Percentiles rank a stretch among this genome's conserved stretches.
Evolutionary conservation across 2,113 vertebrate genomes (phyloP).

Genomic region (Zeus faber): DNA sequence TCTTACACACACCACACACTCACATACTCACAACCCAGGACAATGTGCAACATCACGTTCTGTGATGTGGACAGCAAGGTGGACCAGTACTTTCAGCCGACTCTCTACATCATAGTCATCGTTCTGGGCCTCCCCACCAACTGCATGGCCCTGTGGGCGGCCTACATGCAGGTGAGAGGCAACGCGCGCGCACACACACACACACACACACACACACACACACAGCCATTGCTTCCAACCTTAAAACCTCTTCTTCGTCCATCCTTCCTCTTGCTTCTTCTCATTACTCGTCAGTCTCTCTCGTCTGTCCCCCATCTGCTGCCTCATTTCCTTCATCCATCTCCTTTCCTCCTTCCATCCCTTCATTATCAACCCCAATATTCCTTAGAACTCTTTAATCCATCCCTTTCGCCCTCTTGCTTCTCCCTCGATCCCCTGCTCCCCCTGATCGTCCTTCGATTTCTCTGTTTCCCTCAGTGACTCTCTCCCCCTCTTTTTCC

Average conservation of each 20-base stretch:
- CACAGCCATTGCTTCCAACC: neutral
- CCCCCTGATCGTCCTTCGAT: too few relatives aligned
- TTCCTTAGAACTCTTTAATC: too few relatives aligned
- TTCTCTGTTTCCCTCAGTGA: too few relatives aligned
- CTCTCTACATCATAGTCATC: slow-evolving; percentile 87
- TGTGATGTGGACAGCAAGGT: slow-evolving; percentile 88
- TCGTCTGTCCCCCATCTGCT: too few relatives aligned
- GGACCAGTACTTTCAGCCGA: slow-evolving; percentile 88
- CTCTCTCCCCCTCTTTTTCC: neutral
- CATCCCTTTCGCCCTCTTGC: too few relatives aligned
- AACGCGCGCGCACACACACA: neutral
- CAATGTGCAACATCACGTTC: slow-evolving; percentile 83
- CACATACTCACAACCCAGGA: slow-evolving; percentile 37
- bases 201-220: neutral
- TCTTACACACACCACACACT: slow-evolving; percentile 2
- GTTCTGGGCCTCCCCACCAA: slow-evolving; percentile 86
- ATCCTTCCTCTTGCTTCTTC: too few relatives aligned
- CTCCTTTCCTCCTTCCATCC: too few relatives aligned
- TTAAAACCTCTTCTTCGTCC: too few relatives aligned
- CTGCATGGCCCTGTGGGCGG: slow-evolving; percentile 89
- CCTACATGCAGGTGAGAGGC: slow-evolving; percentile 82
- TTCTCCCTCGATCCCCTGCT: too few relatives aligned
- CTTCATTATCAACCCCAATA: too few relatives aligned
- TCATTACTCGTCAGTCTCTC: too few relatives aligned
- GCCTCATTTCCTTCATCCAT: too few relatives aligned